Base-by-base conservation (phyloP, 2,888 invertebrate genomes). In the Blastobasis lacticolella region DNA sequence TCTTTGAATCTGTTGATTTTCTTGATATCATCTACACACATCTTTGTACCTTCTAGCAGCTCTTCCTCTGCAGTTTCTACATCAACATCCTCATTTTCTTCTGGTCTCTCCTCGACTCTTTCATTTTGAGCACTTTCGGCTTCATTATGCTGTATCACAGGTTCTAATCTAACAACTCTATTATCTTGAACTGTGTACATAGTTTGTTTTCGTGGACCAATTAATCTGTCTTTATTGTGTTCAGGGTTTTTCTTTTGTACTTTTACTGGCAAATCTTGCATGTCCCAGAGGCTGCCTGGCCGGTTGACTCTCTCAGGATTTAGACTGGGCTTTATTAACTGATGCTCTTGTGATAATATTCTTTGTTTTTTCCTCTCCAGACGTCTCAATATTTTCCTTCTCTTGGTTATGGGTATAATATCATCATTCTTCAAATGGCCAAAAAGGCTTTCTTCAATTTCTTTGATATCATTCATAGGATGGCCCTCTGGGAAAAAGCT, bases 391-490 rank as follows among this genome's bases (percentile, higher is more conserved):
- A 86, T 74, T 62, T 89, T 90, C n/a, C 86, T 66, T 37, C 87
- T 63, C 60, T 88, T 89, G 4, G 76, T 78, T 1, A 87, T 64
- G 6, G 86, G 76, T 44, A 84, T 66, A n/a, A 79, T 71, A 5
- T 49, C 45, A 9, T 83, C 78, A 46, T 70, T 64, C 55, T 75
- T 72, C n/a, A 88, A 65, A 59, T 89, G 82, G 1, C 81, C 78
- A 62, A 90, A 90, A 48, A 90, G 57, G 45, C 82, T 75, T 48
- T 83, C 64, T 63, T 90, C 90, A 10, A 91, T 62, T 49, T 86
- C 73, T 60, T 86, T 82, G 4, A 91, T 64, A 45, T 83, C 71
- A 63, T 91, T 84, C 71, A 91, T 90, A 9, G 91, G 90, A 59
- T 90, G 89, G 5, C 79, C 81, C 40, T 80, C 73, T 0, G 84